Base-by-base conservation (phyloP, 2,888 invertebrate species). In the Noctuana brunneofusca region DNA sequence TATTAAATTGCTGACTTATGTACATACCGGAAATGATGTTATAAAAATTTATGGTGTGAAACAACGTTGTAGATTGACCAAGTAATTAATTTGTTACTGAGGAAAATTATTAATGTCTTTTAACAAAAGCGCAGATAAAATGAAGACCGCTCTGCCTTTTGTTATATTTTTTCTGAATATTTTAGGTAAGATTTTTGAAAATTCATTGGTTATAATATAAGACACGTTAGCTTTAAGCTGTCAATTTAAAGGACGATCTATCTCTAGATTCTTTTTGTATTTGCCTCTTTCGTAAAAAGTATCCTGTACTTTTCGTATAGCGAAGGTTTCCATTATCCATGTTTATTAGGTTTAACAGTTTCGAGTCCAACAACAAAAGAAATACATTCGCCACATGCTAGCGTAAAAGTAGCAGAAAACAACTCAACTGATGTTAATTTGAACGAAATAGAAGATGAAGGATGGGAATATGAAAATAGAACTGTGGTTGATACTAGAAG, bases 401-500 rank as follows among this genome's bases (percentile, higher is more conserved):
- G 8, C 27, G 3, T 27, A 27, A 27, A 27, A 27, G 1, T n/a
- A 16, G 22, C 62, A 58, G 18, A 65, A 68, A 38, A 18, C 0
- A 69, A 67, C 14, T 63, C 14, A 38, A 55, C 64, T 5, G 43
- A 46, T 9, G 58, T 54, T 8, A 65, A 64, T 55, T 16, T 62
- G 65, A 77, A 74, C 1, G 86, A 84, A 41, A 68, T 83, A 56
- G 63, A 70, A n/a, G 86, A 90, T 35, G 83, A 77, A n/a, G 78
- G 80, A 0, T 88, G 90, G 90, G 84, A 82, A 41, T 88, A 69
- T 52, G 89, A 89, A 67, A 89, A 90, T 24, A 82, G 70, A 0
- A 84, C 83, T 0, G 16, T 65, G 2, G 80, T 89, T 9, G 89
- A 90, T 43, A 78, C 84, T 0, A 84, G 90, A 66, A 80, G 90